These are phyloP conservation scores for Labeo catla DNA, from an alignment of 2,113 vertebrate species.

Conservation along the genomic window DNA sequence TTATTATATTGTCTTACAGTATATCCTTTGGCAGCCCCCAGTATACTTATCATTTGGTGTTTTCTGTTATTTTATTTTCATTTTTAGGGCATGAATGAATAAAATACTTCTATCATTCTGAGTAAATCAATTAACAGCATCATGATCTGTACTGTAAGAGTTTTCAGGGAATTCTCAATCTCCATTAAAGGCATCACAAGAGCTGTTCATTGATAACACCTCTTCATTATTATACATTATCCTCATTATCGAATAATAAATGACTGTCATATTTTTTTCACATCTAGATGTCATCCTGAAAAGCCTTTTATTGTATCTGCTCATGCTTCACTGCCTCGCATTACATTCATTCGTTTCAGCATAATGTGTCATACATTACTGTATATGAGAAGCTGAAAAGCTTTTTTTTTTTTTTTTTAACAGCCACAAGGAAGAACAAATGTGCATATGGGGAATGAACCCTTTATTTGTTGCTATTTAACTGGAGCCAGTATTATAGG, in stretches of 20 bases:
- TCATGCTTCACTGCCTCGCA: background rate
- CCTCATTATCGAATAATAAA: background rate
- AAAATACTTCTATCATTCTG: background rate
- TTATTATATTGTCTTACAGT: background rate
- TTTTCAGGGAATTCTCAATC: background rate
- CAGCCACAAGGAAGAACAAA: constrained; percentile 21
- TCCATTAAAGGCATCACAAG: background rate
- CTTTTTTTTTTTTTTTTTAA: background rate
- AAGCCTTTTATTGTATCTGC: background rate
- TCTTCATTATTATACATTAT: background rate
- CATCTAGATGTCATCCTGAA: background rate
- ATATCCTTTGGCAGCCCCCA: background rate
- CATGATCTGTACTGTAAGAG: background rate
- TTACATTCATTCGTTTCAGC: background rate
- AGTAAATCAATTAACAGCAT: background rate
- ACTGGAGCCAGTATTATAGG: constrained; percentile 42
- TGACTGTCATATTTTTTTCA: background rate
- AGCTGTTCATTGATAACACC: background rate
- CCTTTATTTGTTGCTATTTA: constrained; percentile 2
- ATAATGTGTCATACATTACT: background rate
- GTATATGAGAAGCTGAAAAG: background rate
- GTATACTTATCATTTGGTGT: background rate
- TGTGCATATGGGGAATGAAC: background rate
- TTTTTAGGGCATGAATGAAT: background rate
- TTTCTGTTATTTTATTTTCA: background rate